phyloP scores from a whole-genome alignment of 1,140 invertebrate genomes.

The Caerostris darwini region DNA sequence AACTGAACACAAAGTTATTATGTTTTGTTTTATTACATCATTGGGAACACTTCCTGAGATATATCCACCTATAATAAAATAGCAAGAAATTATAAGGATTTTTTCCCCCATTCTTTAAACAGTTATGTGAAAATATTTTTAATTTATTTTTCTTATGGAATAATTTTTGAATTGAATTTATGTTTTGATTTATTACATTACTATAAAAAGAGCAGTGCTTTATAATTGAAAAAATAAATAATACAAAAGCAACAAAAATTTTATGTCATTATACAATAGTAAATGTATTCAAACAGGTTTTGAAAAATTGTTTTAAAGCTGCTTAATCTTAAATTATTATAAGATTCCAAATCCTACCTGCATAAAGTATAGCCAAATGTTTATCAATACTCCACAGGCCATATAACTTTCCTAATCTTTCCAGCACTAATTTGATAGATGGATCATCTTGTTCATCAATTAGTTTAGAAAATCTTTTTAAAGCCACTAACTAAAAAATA shows the following conservation, averaged over 20 bases:
- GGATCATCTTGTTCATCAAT: slow-evolving; percentile 78
- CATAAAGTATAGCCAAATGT: slow-evolving; percentile 89
- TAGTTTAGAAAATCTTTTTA: slow-evolving; percentile 80
- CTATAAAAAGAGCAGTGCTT: no score
- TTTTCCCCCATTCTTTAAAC: no score
- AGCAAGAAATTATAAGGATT: neutral
- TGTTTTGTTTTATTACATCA: slow-evolving; percentile 60
- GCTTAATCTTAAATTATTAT: neutral
- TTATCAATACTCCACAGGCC: slow-evolving; percentile 88
- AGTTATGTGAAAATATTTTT: no score
- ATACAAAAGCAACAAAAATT: no score
- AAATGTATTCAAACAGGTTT: no score
- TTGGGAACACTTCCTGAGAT: slow-evolving; percentile 60
- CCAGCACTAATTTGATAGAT: slow-evolving; percentile 83
- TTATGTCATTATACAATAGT: no score
- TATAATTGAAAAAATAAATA: no score
- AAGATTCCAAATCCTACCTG: slow-evolving; percentile 82
- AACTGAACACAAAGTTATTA: slow-evolving; percentile 83
- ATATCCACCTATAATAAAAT: slow-evolving; percentile 55
- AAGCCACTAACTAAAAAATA: slow-evolving; percentile 79
- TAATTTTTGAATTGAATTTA: no score
- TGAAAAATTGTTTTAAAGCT: no score
- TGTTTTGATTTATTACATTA: no score
- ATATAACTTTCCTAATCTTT: slow-evolving; percentile 87
- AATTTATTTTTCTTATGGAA: no score